These are phyloP conservation scores for Lepas anatifera DNA, from an alignment of 2,888 invertebrate species.

Conservation along the genomic window DNA sequence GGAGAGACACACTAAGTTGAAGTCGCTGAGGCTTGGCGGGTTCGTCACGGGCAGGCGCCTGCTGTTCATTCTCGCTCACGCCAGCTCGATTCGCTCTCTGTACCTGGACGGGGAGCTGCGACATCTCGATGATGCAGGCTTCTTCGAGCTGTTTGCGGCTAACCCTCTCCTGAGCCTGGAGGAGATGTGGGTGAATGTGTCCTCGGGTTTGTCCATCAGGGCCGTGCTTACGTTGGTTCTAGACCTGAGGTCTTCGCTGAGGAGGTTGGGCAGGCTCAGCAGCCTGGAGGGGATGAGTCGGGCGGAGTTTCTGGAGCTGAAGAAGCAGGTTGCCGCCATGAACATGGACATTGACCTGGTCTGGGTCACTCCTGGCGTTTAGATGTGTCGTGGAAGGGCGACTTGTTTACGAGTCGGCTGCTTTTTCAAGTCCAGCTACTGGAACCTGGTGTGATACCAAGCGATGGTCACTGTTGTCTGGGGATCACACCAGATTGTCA, in stretches of 20 bases:
- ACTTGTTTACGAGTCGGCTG: no score
- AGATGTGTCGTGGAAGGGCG: no score
- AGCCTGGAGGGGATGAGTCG: conserved; percentile 18
- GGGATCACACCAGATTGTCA: no score
- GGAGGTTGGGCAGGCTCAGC: conserved; percentile 19
- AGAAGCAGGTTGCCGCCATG: conserved; percentile 11
- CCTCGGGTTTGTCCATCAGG: neutral
- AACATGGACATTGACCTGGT: conserved; percentile 20
- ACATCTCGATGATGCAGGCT: conserved; percentile 23
- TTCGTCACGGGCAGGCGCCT: conserved; percentile 20
- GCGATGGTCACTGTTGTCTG: no score
- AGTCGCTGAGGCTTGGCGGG: conserved; percentile 19
- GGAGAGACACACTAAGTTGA: conserved; percentile 18
- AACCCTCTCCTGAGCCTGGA: neutral
- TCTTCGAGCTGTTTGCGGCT: neutral
- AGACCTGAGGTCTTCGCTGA: conserved; percentile 11
- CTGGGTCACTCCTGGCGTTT: conserved; percentile 19
- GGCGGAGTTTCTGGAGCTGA: conserved; percentile 18
- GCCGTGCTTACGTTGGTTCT: neutral
- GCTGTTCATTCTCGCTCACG: conserved; percentile 18
- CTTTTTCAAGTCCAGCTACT: no score
- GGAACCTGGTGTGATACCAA: no score
- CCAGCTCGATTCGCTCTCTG: conserved; percentile 16
- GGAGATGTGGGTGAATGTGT: neutral
- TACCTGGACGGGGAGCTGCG: conserved; percentile 22